phyloP scores from a whole-genome alignment of 92 coral and sea anemone genomes.

The Anthopleura xanthogrammica region DNA sequence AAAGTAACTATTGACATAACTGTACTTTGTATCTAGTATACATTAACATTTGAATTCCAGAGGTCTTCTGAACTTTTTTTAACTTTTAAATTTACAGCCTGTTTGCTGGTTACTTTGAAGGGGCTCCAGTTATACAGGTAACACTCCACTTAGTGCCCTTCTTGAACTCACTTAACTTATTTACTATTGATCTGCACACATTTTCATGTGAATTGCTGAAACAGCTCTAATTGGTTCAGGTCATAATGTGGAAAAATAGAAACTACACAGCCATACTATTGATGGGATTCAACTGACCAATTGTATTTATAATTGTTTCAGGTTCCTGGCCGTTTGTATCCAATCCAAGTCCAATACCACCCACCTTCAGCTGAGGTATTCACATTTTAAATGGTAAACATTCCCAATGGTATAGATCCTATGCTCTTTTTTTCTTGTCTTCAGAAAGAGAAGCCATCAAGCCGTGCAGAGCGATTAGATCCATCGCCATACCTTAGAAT shows the following conservation, averaged over 20 bases:
- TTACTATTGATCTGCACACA: no score
- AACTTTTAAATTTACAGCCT: slow-evolving; percentile 40
- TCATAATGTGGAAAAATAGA: no score
- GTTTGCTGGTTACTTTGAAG: slow-evolving; percentile 88
- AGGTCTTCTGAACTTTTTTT: background rate
- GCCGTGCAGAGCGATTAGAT: slow-evolving; percentile 89
- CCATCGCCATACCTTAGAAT: slow-evolving; percentile 96
- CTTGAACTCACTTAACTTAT: no score
- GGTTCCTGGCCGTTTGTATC: slow-evolving; percentile 98
- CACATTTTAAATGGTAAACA: background rate
- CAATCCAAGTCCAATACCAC: slow-evolving; percentile 92
- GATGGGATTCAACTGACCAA: background rate
- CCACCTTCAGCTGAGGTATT: slow-evolving; percentile 87
- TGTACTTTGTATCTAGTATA: no score
- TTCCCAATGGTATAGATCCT: background rate
- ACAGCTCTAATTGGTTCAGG: no score
- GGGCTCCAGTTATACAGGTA: slow-evolving; percentile 96
- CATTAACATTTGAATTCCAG: background rate
- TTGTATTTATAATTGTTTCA: slow-evolving; percentile 9
- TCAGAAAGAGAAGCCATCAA: slow-evolving; percentile 56
- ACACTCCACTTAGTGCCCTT: no score
- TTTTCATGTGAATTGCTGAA: no score
- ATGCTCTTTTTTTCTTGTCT: background rate
- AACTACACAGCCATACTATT: no score
- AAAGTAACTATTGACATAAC: slow-evolving; percentile 47